phyloP scores from a whole-genome alignment of 2,113 vertebrate genomes.

The Vidua macroura region DNA sequence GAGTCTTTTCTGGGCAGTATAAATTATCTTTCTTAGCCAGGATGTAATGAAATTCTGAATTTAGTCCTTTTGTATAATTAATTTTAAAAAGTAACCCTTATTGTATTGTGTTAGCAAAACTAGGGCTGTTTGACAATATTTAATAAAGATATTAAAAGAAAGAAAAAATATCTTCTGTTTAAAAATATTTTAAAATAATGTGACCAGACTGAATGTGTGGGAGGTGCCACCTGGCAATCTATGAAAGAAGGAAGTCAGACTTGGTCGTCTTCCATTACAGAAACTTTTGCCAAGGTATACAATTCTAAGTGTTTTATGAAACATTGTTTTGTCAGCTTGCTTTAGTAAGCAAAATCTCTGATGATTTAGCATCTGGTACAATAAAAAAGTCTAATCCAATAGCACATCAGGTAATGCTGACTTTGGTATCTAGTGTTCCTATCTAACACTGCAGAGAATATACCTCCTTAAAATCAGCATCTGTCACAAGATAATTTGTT shows the following conservation, averaged over 20 bases:
- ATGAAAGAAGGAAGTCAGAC: background rate
- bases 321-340: background rate
- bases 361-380: background rate
- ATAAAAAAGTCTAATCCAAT: background rate
- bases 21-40: background rate
- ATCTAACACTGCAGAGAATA: background rate
- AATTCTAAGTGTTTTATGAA: conserved; percentile 18
- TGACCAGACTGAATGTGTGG: background rate
- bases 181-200: conserved; percentile 15
- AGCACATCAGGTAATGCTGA: background rate
- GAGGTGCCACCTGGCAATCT: background rate
- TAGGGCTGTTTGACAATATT: background rate
- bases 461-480: background rate
- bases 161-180: background rate
- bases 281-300: background rate
- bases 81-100: background rate
- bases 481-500: background rate
- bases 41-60: background rate
- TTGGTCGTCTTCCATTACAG: background rate
- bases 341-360: background rate
- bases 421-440: background rate
- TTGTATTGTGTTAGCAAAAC: background rate
- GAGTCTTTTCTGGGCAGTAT: background rate
- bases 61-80: background rate
- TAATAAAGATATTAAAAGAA: background rate